These are phyloP conservation scores for Hirtodrosophila cameraria DNA, from an alignment of 2,888 invertebrate genomes.

Conservation along the genomic window DNA sequence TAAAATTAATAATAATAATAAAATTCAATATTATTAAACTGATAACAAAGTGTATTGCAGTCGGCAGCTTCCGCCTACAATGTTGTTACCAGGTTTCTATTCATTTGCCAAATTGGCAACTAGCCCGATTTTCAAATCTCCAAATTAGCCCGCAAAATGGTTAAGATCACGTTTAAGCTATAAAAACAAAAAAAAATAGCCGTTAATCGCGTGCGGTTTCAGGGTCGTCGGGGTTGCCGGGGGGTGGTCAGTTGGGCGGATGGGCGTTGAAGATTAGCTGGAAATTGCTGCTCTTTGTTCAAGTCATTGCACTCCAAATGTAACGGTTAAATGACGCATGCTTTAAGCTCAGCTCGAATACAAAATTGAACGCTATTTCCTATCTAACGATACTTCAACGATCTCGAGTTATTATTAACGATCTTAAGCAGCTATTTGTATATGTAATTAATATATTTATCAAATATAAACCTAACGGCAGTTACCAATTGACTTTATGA, in stretches of 20 bases:
- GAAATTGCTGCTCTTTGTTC: conserved; percentile 32
- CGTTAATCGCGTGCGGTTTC: conserved; percentile 7
- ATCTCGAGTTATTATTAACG: conserved; percentile 12
- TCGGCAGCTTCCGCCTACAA: too few relatives aligned
- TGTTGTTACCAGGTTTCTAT: conserved; percentile 1
- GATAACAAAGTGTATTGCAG: too few relatives aligned
- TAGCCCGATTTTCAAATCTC: conserved; percentile 7
- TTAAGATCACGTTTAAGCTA: conserved; percentile 54
- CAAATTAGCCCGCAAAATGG: neutral
- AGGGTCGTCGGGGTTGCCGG: neutral
- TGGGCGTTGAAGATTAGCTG: conserved; percentile 1
- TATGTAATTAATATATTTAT: too few relatives aligned
- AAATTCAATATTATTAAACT: too few relatives aligned
- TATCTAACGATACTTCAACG: too few relatives aligned
- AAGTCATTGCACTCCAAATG: conserved; percentile 48
- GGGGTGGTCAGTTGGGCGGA: conserved; percentile 6
- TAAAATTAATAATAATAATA: too few relatives aligned
- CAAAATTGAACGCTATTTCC: neutral
- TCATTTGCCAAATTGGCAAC: conserved; percentile 13
- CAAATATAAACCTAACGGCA: too few relatives aligned
- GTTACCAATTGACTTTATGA: neutral
- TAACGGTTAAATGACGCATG: conserved; percentile 8
- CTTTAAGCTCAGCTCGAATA: neutral
- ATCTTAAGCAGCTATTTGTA: neutral
- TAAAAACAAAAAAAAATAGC: conserved; percentile 21